phyloP scores from a whole-genome alignment of 2,888 invertebrate genomes.

The Ethmia dodecea region DNA sequence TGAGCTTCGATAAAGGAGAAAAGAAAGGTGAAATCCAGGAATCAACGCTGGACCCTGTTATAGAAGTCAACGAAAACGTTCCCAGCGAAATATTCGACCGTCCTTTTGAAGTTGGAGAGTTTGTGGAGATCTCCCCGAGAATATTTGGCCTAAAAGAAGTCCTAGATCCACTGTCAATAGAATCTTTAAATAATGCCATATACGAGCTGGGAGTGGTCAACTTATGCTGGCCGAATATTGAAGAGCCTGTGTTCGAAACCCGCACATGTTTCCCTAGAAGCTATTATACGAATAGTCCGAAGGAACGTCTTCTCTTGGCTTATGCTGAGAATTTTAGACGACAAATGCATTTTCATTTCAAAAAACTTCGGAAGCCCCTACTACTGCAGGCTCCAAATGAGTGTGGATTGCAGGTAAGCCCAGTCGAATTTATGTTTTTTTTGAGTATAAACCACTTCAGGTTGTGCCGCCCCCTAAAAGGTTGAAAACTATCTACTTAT shows the following conservation, averaged over 20 bases:
- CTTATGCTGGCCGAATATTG: conserved; percentile 80
- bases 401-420: conserved; percentile 84
- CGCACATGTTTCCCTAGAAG: conserved; percentile 79
- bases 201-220: conserved; percentile 79
- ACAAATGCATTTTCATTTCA: conserved; percentile 79
- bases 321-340: conserved; percentile 88
- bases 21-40: background rate
- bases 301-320: conserved; percentile 83
- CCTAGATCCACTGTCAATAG: conserved; percentile 58
- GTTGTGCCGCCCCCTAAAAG: too few relatives aligned
- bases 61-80: conserved; percentile 60
- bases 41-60: conserved; percentile 42
- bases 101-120: conserved; percentile 42
- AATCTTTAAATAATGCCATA: conserved; percentile 77
- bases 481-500: too few relatives aligned
- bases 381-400: conserved; percentile 86
- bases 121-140: conserved; percentile 51
- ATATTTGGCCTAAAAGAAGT: conserved; percentile 52
- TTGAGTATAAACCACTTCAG: too few relatives aligned
- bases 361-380: conserved; percentile 79
- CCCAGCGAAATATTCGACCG: conserved; percentile 44
- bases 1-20: background rate
- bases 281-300: conserved; percentile 81
- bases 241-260: conserved; percentile 74
- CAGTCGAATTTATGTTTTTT: too few relatives aligned